Percentiles rank a stretch among this genome's conserved stretches.
phyloP scores from a whole-genome alignment of 2,888 invertebrate genomes.

The Pristionchus arcanus region DNA sequence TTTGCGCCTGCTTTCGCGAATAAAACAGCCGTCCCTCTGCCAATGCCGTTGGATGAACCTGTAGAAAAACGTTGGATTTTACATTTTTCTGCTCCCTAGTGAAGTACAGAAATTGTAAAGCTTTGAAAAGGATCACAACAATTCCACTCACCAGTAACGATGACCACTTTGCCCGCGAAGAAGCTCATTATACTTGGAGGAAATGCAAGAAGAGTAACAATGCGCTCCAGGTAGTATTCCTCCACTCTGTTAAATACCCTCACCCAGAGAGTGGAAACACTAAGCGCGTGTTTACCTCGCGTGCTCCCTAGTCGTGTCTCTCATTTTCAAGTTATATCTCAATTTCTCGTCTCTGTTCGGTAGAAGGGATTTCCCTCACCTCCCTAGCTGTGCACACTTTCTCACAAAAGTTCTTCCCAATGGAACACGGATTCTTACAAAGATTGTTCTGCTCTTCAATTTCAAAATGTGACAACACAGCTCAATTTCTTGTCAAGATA shows the following conservation, averaged over 20 bases:
- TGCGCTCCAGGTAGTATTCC: neutral
- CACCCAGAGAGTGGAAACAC: neutral
- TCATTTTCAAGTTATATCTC: neutral
- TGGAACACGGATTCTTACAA: neutral
- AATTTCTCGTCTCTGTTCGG: neutral
- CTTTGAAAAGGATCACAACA: neutral
- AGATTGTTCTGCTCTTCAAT: neutral
- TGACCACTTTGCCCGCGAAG: neutral
- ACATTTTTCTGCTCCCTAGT: neutral
- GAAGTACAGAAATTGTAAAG: neutral
- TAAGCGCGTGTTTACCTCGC: neutral
- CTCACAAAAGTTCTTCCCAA: neutral
- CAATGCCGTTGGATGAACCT: conserved; percentile 14
- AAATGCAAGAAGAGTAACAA: neutral
- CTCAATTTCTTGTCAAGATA: neutral
- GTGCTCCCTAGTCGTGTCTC: neutral
- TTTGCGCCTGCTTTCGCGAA: neutral
- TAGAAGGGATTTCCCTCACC: neutral
- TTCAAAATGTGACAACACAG: neutral
- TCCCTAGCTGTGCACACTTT: neutral
- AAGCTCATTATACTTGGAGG: neutral
- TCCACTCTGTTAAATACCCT: neutral
- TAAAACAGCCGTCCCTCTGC: neutral
- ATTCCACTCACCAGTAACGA: neutral
- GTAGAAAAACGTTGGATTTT: neutral